Evolutionary conservation across 2,888 invertebrate species (phyloP).

Genomic region (Acleris literana): DNA sequence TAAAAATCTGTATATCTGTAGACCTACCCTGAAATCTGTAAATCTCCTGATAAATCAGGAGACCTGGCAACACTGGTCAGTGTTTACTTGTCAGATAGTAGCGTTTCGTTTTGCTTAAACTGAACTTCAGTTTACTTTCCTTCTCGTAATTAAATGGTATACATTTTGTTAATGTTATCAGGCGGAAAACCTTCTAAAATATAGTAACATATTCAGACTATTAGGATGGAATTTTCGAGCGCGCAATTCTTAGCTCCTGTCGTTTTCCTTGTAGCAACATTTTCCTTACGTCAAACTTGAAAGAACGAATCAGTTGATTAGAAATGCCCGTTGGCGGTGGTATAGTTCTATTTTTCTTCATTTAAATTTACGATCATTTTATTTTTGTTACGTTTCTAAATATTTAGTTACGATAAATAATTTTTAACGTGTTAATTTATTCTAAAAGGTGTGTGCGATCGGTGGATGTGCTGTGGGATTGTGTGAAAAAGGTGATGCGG

Average conservation of each 20-base stretch:
- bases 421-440: constrained; percentile 52
- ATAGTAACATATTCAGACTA: no score
- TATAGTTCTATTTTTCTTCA: constrained; percentile 53
- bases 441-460: constrained; percentile 44
- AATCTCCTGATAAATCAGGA: no score
- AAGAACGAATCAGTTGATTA: constrained; percentile 66
- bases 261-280: constrained; percentile 20
- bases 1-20: no score
- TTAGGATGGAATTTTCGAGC: no score
- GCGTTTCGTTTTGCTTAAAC: background rate
- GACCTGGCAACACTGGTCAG: background rate
- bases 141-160: no score
- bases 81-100: background rate
- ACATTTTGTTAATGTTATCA: no score
- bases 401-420: constrained; percentile 62
- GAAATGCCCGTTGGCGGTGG: constrained; percentile 64
- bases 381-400: constrained; percentile 63
- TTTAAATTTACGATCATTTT: constrained; percentile 73
- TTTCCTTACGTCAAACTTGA: constrained; percentile 45
- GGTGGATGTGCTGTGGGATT: constrained; percentile 46
- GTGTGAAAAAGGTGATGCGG: constrained; percentile 71
- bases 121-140: no score
- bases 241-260: background rate
- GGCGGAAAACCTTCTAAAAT: no score
- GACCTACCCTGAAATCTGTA: no score